phyloP scores from a whole-genome alignment of 2,797 vertebrate species.

The Scomberomorus guttatus region DNA sequence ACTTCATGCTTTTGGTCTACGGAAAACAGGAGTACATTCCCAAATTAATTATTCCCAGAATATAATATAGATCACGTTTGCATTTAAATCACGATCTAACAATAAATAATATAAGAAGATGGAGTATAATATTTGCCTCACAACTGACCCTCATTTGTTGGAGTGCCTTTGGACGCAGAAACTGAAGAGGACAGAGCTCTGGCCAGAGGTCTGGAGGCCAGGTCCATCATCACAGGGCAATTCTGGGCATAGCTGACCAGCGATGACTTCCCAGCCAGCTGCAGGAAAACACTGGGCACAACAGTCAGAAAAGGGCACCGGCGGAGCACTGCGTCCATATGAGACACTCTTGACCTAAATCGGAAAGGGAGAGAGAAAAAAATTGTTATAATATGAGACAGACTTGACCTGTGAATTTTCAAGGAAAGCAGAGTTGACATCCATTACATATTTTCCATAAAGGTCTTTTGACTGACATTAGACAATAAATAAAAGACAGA shows the following conservation, averaged over 20 bases:
- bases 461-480: neutral
- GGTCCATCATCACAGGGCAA: slow-evolving; percentile 93
- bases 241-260: slow-evolving; percentile 90
- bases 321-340: slow-evolving; percentile 89
- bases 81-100: neutral
- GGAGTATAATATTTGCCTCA: neutral
- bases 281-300: slow-evolving; percentile 89
- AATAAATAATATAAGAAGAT: neutral
- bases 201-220: slow-evolving; percentile 76
- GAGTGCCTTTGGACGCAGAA: slow-evolving; percentile 80
- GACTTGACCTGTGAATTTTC: neutral
- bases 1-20: slow-evolving; percentile 42
- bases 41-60: neutral
- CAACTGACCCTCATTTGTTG: slow-evolving; percentile 82
- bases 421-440: neutral
- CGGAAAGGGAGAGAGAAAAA: neutral
- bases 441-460: neutral
- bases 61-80: neutral
- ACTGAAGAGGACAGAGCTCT: slow-evolving; percentile 85
- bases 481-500: neutral
- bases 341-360: slow-evolving; percentile 47
- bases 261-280: slow-evolving; percentile 88
- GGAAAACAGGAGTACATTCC: neutral
- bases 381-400: neutral
- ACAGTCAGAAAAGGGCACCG: slow-evolving; percentile 91